Evolutionary conservation across 2,797 vertebrate species (phyloP), one percentile per base, ranked within the genome.

Genomic region (Clangula hyemalis): DNA sequence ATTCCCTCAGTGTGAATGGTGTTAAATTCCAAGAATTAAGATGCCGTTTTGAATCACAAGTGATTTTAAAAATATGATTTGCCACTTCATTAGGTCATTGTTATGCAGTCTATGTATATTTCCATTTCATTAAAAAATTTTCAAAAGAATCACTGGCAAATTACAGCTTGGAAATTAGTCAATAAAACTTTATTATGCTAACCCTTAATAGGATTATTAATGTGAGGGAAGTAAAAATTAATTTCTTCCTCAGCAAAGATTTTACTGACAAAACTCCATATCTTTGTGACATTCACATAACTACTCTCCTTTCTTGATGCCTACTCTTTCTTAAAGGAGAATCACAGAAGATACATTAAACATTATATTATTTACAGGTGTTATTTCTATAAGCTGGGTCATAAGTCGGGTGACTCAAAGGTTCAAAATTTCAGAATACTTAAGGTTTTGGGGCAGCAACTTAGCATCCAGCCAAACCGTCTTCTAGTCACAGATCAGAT

Each of bases 161-260:
- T 86, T 94, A 92, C n/a, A 71, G 41, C 38, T 81, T 72, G 89
- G 91, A 98, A 98, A 98, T 97, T 87, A 97, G 97, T 95, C 95
- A 96, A 96, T 96, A 95, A 96, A 93, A 27, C 78, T 97, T 97
- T 97, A 96, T 93, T 94, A 90, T 76, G 39, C 36, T 38, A 88
- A 62, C 65, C 30, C 60, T 97, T 97, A 96, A 91, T 68, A 92
- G 19, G 85, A 89, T 95, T 96, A 97, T 96, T 97, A 98, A 96
- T 93, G 95, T 39, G 56, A 93, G 95, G 58, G 54, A 96, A 93
- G 51, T 89, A 87, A 97, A 95, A 95, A 94, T 51, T 77, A 96
- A 80, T 86, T 96, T 95, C 66, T 96, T 81, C 72, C 66, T 68
- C 65, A 82, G 68, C 39, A 86, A 94, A 95, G 73, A 89, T 96